These are phyloP conservation scores for Phoeniculus purpureus DNA, from an alignment of 2,797 vertebrate species.

Conservation along the genomic window DNA sequence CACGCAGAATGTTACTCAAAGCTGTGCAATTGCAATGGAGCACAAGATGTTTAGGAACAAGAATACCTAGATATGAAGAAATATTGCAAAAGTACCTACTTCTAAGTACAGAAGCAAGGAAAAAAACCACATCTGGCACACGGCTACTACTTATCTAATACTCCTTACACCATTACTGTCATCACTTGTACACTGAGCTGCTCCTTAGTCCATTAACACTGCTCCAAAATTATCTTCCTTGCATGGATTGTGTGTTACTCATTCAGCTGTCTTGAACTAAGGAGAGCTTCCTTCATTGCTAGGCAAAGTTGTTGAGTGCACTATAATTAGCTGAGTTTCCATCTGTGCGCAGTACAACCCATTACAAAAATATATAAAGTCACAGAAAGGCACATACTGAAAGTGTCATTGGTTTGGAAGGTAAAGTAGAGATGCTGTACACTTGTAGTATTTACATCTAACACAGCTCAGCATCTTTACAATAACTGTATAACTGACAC, in stretches of 20 bases:
- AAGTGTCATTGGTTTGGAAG: neutral
- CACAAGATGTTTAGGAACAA: neutral
- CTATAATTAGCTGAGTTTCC: constrained; percentile 28
- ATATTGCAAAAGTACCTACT: neutral
- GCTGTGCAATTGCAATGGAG: neutral
- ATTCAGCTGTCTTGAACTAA: constrained; percentile 34
- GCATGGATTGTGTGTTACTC: neutral
- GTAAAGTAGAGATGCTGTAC: neutral
- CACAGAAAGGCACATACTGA: neutral
- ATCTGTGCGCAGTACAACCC: neutral
- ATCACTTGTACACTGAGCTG: neutral
- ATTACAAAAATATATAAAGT: neutral
- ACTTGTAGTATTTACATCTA: neutral
- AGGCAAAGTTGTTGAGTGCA: neutral
- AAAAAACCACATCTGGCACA: constrained; percentile 12
- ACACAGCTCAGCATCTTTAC: neutral
- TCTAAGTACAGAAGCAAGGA: neutral
- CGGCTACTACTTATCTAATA: neutral
- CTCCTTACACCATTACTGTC: neutral
- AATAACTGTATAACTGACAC: neutral
- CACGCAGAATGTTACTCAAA: neutral
- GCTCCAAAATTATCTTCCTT: constrained; percentile 34
- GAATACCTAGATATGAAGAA: neutral
- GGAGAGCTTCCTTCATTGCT: constrained; percentile 9
- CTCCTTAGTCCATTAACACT: neutral